Base-by-base conservation (phyloP, 1,140 invertebrate genomes). In the Mactra quadrangularis region DNA sequence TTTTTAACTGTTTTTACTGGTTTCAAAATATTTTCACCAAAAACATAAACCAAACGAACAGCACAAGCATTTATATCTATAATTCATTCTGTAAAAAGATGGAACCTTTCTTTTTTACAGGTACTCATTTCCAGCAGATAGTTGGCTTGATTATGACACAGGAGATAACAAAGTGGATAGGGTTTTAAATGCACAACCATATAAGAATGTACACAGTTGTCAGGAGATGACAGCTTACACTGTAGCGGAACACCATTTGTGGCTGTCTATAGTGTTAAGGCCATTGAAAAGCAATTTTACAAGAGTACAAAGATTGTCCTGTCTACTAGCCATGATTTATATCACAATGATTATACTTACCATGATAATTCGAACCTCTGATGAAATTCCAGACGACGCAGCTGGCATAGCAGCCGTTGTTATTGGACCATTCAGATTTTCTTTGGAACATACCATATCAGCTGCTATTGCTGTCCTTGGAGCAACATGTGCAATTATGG, bases 141-240 rank as follows among this genome's bases (percentile, higher is more conserved):
- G 82, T 35, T 93, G 92, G 92, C 81, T 93, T 29, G 88, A 90
- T 33, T 82, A 89, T 0, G 91, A 92, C 71, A 84, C 89, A 31
- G 91, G 89, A 27, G 91, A 92, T 60, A 89, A 88, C 11, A 78
- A 83, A 33, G 79, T 93, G 6, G 91, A 93, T 55, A 64, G 90
- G 9, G 68, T 92, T 15, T 74, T 93, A 19, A 90, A 88, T 22
- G 88, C 91, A 0, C 85, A 87, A 35, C 74, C 62, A 22, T 70
- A 85, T 29, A 82, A 90, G 31, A 89, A 92, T 0, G 59, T 92
- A n/a, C 86, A 85, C 29, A 83, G 87, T 50, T 94, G 93, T 70
- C 86, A 85, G 19, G 92, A 93, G 59, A 78, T 94, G 31, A 93
- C 94, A 82, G 83, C 78, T 19, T 75, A 75, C 2, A 85, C 79